Base-by-base conservation (phyloP, 1,140 invertebrate species). In the Radopholus similis region DNA sequence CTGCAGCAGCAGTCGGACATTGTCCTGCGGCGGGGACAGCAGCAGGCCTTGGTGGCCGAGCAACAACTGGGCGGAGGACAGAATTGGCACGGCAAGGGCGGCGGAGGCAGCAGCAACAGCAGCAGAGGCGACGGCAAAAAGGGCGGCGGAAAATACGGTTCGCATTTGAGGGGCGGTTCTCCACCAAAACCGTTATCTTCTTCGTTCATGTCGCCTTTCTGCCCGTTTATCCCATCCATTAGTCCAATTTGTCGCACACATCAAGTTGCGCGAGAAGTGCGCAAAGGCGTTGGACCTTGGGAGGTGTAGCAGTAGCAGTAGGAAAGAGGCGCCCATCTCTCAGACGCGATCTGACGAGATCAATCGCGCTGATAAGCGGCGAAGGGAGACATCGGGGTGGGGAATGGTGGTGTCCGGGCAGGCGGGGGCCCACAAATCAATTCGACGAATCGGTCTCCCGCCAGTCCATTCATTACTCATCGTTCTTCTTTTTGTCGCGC, bases 351-450 rank as follows among this genome's bases (percentile, higher is more conserved):
- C 9, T 51, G 47, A 23, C 6, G 47, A 51, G 47, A 51, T 51
- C 47, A 28, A 28, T 51, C 47, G 47, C 23, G 47, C 44, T 51
- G 47, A 51, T 51, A 51, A 51, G n/a, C 47, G 47, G 13, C 4
- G 42, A 28, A 51, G 23, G 47, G 47, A 26, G 23, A 4, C 47
- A 21, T 26, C 21, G n/a, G n/a, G n/a, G n/a, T n/a, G n/a, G n/a
- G n/a, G n/a, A n/a, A n/a, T n/a, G n/a, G n/a, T n/a, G n/a, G n/a
- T n/a, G n/a, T n/a, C n/a, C n/a, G n/a, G n/a, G n/a, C n/a, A n/a
- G n/a, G n/a, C n/a, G n/a, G n/a, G n/a, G n/a, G 44, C 47, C 47
- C 47, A 51, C 30, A 51, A 51, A 51, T 51, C 47, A 51, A 51
- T 51, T 28, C 23, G 47, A 11, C 47, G 9, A 26, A 51, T 28